Evolutionary conservation across 1,140 invertebrate species (phyloP).

Genomic region (Caerostris extrusa): DNA sequence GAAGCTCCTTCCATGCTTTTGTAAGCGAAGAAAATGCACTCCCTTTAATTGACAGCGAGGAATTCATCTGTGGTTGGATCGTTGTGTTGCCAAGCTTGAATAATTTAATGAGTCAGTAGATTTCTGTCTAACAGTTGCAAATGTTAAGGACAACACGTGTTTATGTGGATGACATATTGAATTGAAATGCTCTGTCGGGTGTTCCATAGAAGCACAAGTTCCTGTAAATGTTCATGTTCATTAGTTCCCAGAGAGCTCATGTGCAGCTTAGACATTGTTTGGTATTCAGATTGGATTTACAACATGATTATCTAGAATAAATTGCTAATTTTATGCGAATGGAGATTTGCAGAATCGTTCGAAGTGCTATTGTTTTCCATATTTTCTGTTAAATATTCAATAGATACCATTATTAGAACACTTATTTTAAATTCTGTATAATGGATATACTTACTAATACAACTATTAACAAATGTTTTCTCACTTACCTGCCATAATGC

Average conservation of each 20-base stretch:
- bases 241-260: neutral
- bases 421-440: too few species aligned
- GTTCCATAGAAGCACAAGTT: neutral
- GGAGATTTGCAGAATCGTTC: neutral
- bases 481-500: too few species aligned
- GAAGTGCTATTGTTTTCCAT: neutral
- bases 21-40: neutral
- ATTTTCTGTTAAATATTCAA: too few species aligned
- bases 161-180: constrained; percentile 27
- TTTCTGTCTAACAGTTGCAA: neutral
- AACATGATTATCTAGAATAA: neutral
- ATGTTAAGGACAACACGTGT: neutral
- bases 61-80: constrained; percentile 1
- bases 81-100: neutral
- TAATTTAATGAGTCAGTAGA: constrained; percentile 16
- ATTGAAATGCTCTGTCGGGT: constrained; percentile 7
- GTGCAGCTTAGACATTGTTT: neutral
- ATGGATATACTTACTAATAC: too few species aligned
- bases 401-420: too few species aligned
- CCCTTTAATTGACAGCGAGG: neutral
- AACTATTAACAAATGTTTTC: too few species aligned
- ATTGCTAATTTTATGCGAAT: neutral
- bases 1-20: neutral
- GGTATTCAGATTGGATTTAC: neutral
- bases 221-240: neutral